Conservation (phyloP, 2,888 invertebrate species). For the Sipha maydis region DNA sequence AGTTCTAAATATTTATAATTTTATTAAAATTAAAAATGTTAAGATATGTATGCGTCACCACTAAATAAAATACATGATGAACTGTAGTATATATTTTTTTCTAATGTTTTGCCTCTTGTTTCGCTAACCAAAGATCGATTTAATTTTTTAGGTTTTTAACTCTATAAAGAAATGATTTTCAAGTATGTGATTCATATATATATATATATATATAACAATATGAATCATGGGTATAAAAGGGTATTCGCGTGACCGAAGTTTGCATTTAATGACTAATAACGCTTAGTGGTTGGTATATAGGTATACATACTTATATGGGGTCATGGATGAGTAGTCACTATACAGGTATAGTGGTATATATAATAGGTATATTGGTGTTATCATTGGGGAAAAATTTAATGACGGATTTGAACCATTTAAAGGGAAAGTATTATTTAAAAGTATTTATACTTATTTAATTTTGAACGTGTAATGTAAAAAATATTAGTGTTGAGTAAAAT, state of each 20-base stretch:
- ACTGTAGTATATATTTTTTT: neutral
- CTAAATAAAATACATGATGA: neutral
- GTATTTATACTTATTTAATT: neutral
- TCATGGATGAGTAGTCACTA: slow-evolving; percentile 18
- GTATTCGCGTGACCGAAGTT: slow-evolving; percentile 49
- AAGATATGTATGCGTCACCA: too few species aligned
- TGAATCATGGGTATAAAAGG: slow-evolving; percentile 38
- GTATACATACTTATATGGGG: slow-evolving; percentile 16
- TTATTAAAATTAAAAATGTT: too few species aligned
- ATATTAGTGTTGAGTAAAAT: neutral
- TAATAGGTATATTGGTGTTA: neutral
- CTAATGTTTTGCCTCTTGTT: too few species aligned
- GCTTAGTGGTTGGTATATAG: neutral
- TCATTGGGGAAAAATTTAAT: neutral
- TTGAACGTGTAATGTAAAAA: neutral
- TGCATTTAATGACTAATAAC: slow-evolving; percentile 51
- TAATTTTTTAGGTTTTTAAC: slow-evolving; percentile 1
- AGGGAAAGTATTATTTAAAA: neutral
- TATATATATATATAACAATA: slow-evolving; percentile 35
- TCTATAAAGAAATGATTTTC: neutral
- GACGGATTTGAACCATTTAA: slow-evolving; percentile 1
- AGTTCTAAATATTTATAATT: too few species aligned
- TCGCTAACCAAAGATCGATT: neutral
- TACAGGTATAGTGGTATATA: neutral
- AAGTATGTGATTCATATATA: slow-evolving; percentile 44